A percentile compares a stretch with the other conserved stretches of the same genome.
Conservation (phyloP, 2,797 vertebrate genomes). For the Petrocephalus sullivani region DNA sequence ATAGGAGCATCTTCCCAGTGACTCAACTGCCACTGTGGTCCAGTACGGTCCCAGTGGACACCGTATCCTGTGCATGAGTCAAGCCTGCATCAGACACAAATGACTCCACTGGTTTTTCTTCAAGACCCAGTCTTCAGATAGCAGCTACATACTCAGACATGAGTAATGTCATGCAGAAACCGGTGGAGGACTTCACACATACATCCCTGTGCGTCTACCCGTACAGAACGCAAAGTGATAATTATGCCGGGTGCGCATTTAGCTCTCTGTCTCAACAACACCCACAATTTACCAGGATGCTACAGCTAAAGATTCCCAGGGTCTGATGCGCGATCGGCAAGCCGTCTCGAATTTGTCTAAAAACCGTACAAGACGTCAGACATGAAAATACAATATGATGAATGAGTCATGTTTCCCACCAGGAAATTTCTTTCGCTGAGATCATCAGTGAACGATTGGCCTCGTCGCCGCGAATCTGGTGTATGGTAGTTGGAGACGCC, state of each 20-base stretch:
- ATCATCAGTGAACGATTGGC: neutral
- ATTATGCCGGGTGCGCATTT: neutral
- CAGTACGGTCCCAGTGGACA: neutral
- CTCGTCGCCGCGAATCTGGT: neutral
- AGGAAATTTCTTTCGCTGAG: neutral
- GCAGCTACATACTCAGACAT: neutral
- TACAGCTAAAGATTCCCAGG: neutral
- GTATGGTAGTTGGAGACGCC: neutral
- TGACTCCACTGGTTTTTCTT: neutral
- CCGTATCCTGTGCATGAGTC: neutral
- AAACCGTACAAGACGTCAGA: neutral
- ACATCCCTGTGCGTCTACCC: neutral
- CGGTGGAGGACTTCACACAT: neutral
- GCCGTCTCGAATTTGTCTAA: neutral
- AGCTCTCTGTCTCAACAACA: neutral
- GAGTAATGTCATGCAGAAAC: neutral
- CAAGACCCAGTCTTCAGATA: neutral
- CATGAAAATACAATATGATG: neutral
- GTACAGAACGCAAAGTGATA: neutral
- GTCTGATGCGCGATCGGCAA: neutral
- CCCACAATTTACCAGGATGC: neutral
- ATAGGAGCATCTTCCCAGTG: neutral
- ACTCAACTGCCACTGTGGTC: neutral
- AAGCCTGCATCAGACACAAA: neutral
- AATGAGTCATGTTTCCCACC: neutral